phyloP scores from a whole-genome alignment of 2,888 invertebrate genomes.

The Lasioglossum vierecki region DNA sequence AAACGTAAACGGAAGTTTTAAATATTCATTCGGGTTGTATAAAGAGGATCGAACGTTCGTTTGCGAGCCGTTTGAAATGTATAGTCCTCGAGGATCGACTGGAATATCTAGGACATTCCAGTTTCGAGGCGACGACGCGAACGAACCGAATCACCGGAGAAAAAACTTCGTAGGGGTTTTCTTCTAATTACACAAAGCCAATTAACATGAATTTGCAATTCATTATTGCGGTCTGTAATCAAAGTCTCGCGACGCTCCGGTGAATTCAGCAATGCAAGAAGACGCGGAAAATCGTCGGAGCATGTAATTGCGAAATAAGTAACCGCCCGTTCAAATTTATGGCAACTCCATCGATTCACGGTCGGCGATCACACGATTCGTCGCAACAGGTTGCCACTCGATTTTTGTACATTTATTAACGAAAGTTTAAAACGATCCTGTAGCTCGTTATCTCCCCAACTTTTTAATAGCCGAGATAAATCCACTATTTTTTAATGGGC shows the following conservation, averaged over 20 bases:
- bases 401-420: not conserved
- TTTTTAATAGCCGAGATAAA: not conserved
- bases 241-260: not conserved
- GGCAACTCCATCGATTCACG: not conserved
- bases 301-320: not conserved
- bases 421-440: not conserved
- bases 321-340: not conserved
- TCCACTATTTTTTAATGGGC: not conserved
- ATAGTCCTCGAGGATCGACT: not conserved
- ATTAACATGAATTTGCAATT: not conserved
- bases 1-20: constrained; percentile 1
- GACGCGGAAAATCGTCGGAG: not conserved
- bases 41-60: not conserved
- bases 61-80: not conserved
- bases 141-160: not conserved
- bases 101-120: not conserved
- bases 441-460: not conserved
- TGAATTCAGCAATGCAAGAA: not conserved
- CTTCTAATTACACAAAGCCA: not conserved
- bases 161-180: not conserved
- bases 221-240: not conserved
- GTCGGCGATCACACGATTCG: not conserved
- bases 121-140: too few species aligned
- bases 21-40: constrained; percentile 2
- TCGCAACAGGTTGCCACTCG: not conserved